Conservation (phyloP, 1,140 invertebrate genomes). For the Drosophila lini region DNA sequence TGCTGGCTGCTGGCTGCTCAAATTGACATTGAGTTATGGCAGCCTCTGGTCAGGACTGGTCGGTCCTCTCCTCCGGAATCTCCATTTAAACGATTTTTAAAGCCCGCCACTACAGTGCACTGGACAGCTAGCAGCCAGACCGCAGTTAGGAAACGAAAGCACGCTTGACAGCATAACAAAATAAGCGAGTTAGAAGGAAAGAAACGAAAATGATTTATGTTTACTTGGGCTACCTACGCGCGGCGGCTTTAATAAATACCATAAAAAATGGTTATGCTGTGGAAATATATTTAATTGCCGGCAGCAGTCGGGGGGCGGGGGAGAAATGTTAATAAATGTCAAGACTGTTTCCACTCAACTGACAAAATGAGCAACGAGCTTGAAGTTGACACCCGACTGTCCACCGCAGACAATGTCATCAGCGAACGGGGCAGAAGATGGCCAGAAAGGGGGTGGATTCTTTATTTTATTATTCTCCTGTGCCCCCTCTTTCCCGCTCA, state of each 20-base stretch:
- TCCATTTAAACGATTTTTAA: slow-evolving; percentile 50
- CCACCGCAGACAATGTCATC: slow-evolving; percentile 42
- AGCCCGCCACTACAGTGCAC: slow-evolving; percentile 22
- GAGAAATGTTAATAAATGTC: slow-evolving; percentile 80
- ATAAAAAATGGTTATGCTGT: slow-evolving; percentile 29
- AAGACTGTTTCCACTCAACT: slow-evolving; percentile 71
- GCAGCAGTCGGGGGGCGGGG: neutral
- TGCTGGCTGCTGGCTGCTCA: slow-evolving; percentile 21
- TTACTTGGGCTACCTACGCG: slow-evolving; percentile 50
- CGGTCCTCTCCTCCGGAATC: slow-evolving; percentile 4
- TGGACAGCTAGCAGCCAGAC: slow-evolving; percentile 12
- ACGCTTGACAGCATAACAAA: slow-evolving; percentile 21
- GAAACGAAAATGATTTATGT: slow-evolving; percentile 70
- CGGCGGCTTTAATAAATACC: slow-evolving; percentile 56
- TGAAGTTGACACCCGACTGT: slow-evolving; percentile 58
- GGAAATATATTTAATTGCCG: slow-evolving; percentile 70
- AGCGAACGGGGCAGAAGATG: slow-evolving; percentile 7
- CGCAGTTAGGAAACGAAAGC: slow-evolving; percentile 31
- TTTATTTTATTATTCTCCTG: slow-evolving; percentile 10
- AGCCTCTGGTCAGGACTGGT: slow-evolving; percentile 49
- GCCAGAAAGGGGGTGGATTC: neutral
- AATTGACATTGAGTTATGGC: slow-evolving; percentile 81
- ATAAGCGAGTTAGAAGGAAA: slow-evolving; percentile 11
- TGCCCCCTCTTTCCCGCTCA: slow-evolving; percentile 2
- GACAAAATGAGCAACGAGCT: slow-evolving; percentile 67